Evolutionary conservation across 2,113 vertebrate species (phyloP).

Genomic region (Progne subis): DNA sequence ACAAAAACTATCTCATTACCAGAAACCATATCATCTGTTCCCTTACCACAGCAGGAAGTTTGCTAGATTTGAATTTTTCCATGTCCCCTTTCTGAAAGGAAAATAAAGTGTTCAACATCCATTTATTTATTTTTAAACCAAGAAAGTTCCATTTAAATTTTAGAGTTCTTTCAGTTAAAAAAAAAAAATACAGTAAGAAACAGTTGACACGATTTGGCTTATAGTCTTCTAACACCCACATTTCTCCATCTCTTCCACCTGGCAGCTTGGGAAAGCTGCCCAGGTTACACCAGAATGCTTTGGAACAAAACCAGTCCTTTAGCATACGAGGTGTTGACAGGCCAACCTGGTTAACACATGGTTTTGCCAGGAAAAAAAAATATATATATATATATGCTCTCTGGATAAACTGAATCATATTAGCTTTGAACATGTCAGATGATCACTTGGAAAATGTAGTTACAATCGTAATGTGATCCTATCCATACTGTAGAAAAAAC

Average conservation of each 20-base stretch:
- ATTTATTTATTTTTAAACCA: constrained; percentile 38
- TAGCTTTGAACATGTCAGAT: constrained; percentile 28
- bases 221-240: constrained; percentile 11
- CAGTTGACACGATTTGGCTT: constrained; percentile 24
- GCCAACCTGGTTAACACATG: constrained; percentile 63
- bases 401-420: constrained; percentile 37
- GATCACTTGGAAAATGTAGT: not conserved
- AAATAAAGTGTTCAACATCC: not conserved
- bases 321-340: constrained; percentile 66
- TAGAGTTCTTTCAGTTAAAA: not conserved
- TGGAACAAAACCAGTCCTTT: constrained; percentile 49
- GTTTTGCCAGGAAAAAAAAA: constrained; percentile 41
- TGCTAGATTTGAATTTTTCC: not conserved
- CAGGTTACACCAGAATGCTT: constrained; percentile 62
- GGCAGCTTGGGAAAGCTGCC: constrained; percentile 61
- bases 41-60: not conserved
- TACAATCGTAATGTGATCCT: not conserved
- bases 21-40: not conserved
- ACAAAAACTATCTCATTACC: not conserved
- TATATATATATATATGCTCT: not conserved
- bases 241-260: constrained; percentile 53
- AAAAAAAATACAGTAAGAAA: constrained; percentile 23
- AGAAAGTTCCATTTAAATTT: constrained; percentile 23
- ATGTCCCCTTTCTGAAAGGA: not conserved
- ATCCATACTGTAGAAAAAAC: not conserved